phyloP scores from a whole-genome alignment of 1,140 invertebrate species.

The Cardiocondyla obscurior region DNA sequence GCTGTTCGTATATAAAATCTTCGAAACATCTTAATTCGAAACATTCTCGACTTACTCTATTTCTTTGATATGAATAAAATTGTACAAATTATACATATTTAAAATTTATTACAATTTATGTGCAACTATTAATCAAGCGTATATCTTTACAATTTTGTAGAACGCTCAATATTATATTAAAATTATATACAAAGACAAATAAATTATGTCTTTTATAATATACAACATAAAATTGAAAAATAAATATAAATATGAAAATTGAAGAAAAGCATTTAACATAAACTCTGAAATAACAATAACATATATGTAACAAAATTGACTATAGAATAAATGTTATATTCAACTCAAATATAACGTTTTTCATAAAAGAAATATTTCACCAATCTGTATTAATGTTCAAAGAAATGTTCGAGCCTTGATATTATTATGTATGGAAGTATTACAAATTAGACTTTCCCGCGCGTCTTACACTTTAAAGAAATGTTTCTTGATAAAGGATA shows the following conservation, averaged over 20 bases:
- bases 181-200: slow-evolving; percentile 35
- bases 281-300: slow-evolving; percentile 51
- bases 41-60: background rate
- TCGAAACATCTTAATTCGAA: slow-evolving; percentile 1
- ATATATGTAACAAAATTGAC: slow-evolving; percentile 29
- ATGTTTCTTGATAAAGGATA: slow-evolving; percentile 73
- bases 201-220: background rate
- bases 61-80: slow-evolving; percentile 25
- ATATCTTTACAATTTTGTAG: slow-evolving; percentile 44
- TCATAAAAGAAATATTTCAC: slow-evolving; percentile 43
- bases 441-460: slow-evolving; percentile 55
- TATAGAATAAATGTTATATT: slow-evolving; percentile 49
- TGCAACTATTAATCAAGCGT: slow-evolving; percentile 31
- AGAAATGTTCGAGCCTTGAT: slow-evolving; percentile 30
- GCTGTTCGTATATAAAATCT: slow-evolving; percentile 28
- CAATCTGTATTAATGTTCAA: slow-evolving; percentile 39
- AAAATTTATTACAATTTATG: slow-evolving; percentile 43
- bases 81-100: slow-evolving; percentile 41
- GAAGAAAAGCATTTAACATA: slow-evolving; percentile 9
- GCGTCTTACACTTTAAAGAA: slow-evolving; percentile 74
- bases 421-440: slow-evolving; percentile 49
- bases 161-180: slow-evolving; percentile 30
- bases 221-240: slow-evolving; percentile 4
- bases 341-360: slow-evolving; percentile 12
- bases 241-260: slow-evolving; percentile 2